phyloP scores from a whole-genome alignment of 2,888 invertebrate genomes.

The Drosophila acutilabella region DNA sequence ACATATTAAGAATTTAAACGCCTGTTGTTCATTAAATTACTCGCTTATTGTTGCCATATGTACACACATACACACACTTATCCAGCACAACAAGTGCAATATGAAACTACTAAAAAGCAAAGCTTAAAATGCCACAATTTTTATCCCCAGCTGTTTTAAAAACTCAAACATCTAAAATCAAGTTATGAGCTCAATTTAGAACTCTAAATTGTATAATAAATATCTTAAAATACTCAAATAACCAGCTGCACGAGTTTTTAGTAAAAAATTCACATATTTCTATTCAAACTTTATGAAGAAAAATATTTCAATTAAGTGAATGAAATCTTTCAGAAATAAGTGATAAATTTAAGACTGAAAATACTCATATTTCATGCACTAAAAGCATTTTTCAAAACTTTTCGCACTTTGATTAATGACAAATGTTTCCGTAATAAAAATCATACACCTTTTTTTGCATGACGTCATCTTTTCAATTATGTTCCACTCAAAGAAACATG shows the following conservation, averaged over 20 bases:
- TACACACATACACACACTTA: not conserved
- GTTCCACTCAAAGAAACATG: slow-evolving; percentile 39
- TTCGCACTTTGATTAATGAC: slow-evolving; percentile 25
- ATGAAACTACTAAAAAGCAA: slow-evolving; percentile 33
- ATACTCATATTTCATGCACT: not conserved
- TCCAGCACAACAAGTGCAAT: slow-evolving; percentile 26
- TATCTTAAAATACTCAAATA: not conserved
- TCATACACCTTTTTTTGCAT: slow-evolving; percentile 52
- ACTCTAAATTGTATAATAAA: slow-evolving; percentile 7
- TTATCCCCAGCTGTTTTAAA: slow-evolving; percentile 17
- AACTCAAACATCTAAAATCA: not conserved
- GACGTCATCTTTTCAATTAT: slow-evolving; percentile 66
- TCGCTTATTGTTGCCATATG: slow-evolving; percentile 33
- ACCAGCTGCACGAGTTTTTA: slow-evolving; percentile 19
- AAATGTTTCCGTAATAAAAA: not conserved
- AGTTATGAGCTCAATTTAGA: not conserved
- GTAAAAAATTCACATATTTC: slow-evolving; percentile 2
- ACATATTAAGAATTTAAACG: not conserved
- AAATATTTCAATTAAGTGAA: not conserved
- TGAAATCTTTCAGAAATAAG: not conserved
- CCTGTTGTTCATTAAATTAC: slow-evolving; percentile 41
- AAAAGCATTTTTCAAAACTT: slow-evolving; percentile 12
- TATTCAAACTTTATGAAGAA: not conserved
- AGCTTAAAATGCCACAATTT: slow-evolving; percentile 11
- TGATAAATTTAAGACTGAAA: not conserved